Base-by-base conservation (phyloP, 2,888 invertebrate genomes). In the Sesia bembeciformis region DNA sequence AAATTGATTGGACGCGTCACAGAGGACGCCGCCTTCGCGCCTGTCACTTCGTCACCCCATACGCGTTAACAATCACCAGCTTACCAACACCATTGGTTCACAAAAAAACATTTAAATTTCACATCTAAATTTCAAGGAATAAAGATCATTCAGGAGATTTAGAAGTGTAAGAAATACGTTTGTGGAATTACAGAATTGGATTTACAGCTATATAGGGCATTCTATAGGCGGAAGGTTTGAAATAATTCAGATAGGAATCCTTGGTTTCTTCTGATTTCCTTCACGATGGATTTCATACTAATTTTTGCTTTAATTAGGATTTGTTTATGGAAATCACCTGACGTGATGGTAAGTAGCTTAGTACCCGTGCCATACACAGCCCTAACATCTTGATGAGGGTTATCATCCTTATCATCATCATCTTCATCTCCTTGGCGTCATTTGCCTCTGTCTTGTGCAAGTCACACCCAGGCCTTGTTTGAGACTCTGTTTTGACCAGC, bases 1-100 rank as follows among this genome's bases (percentile, higher is more conserved):
- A 87, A 88, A 87, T 87, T 87, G 87, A 87, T 87, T 84, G 86
- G 85, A 60, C 65, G 68, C 80, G 74, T 74, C 81, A 78, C 78
- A 81, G 70, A 69, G 63, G 76, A 52, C 65, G 78, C 86, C 85
- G 85, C 76, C 81, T 74, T 69, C 71, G 70, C 76, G 78, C 76
- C 76, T 79, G 87, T 85, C 86, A 78, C 76, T 71, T 74, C 78
- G 80, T 84, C 84, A 84, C 83, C 76, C 83, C 76, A 74, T 76
- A 74, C 71, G 67, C 67, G 74, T 71, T 66, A 70, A 68, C 65
- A 64, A 64, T 59, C 58, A 63, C 70, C 62, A 71, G 65, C 59
- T 58, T 59, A 62, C 54, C 54, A 46, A 46, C 53, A 52, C 55
- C 60, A 59, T 40, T 23, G 4, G 4, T 52, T 40, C 40, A 49